phyloP scores from a whole-genome alignment of 2,888 invertebrate genomes.

The Ypsolopha sequella region DNA sequence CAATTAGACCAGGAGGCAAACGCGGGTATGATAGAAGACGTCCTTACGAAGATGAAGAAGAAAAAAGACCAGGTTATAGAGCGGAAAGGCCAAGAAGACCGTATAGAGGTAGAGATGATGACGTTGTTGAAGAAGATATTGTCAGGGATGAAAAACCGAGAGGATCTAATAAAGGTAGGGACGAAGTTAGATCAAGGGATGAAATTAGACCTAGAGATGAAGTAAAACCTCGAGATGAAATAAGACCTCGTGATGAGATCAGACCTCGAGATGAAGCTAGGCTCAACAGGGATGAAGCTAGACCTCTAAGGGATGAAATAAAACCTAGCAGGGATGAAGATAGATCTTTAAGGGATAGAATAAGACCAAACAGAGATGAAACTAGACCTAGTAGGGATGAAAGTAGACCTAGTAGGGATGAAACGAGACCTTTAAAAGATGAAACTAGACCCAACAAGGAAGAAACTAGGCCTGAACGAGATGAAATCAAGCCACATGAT shows the following conservation, averaged over 20 bases:
- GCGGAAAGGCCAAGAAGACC: conserved; percentile 24
- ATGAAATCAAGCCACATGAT: conserved; percentile 19
- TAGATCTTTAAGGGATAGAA: conserved; percentile 11
- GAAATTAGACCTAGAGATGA: conserved; percentile 6
- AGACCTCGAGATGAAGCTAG: conserved; percentile 16
- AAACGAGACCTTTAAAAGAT: conserved; percentile 15
- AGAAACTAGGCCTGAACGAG: conserved; percentile 27
- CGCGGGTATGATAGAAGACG: conserved; percentile 31
- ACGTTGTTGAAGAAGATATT: conserved; percentile 15
- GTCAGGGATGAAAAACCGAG: conserved; percentile 28
- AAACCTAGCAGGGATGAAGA: neutral
- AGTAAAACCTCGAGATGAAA: conserved; percentile 24
- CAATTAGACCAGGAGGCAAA: conserved; percentile 22
- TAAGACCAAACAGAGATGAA: too few species aligned
- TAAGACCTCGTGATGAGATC: conserved; percentile 7
- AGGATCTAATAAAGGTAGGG: conserved; percentile 10
- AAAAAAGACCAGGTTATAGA: conserved; percentile 24
- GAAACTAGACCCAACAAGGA: conserved; percentile 24
- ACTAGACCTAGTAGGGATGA: too few species aligned
- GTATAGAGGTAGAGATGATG: conserved; percentile 18
- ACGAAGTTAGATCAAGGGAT: conserved; percentile 5
- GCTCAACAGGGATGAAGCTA: conserved; percentile 7
- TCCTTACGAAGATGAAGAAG: conserved; percentile 45
- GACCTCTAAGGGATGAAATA: neutral
- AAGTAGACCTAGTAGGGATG: conserved; percentile 15